Percentiles rank a stretch among this genome's conserved stretches.
Evolutionary conservation across 2,113 vertebrate genomes (phyloP).

Genomic region (Tretioscincus oriximinensis): DNA sequence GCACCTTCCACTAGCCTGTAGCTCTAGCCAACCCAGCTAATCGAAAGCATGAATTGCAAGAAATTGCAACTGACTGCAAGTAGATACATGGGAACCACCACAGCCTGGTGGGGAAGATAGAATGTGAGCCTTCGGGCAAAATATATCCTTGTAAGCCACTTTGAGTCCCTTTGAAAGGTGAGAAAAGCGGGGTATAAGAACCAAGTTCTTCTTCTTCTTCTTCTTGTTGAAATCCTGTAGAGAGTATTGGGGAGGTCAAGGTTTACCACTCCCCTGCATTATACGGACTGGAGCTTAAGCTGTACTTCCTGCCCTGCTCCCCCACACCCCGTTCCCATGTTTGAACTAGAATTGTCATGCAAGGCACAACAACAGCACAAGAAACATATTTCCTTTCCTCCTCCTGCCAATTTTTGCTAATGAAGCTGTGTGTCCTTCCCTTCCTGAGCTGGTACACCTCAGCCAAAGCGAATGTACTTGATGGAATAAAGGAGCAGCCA

Average conservation of each 20-base stretch:
- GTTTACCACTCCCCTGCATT: constrained; percentile 37
- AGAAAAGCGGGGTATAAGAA: too few species aligned
- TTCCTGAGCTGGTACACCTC: constrained; percentile 52
- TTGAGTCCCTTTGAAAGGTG: too few species aligned
- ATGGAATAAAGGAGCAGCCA: constrained; percentile 64
- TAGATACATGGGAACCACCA: too few species aligned
- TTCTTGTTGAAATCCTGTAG: background rate
- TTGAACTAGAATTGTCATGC: background rate
- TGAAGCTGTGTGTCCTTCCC: constrained; percentile 56
- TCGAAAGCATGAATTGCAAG: too few species aligned
- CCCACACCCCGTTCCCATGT: background rate
- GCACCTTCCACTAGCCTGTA: too few species aligned
- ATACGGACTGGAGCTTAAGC: constrained; percentile 24
- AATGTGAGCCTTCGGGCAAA: too few species aligned
- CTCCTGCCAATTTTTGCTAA: constrained; percentile 50
- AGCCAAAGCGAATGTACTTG: constrained; percentile 62
- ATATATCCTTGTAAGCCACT: too few species aligned
- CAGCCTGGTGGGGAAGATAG: too few species aligned
- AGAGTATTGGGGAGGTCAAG: background rate
- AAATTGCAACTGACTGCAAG: too few species aligned
- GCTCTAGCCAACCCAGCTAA: too few species aligned
- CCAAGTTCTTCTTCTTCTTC: too few species aligned
- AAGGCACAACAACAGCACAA: constrained; percentile 21
- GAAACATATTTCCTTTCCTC: background rate
- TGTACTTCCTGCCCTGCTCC: rapidly evolving